Conservation (phyloP, 1,140 invertebrate species). For the Oncopodura yosiiana region DNA sequence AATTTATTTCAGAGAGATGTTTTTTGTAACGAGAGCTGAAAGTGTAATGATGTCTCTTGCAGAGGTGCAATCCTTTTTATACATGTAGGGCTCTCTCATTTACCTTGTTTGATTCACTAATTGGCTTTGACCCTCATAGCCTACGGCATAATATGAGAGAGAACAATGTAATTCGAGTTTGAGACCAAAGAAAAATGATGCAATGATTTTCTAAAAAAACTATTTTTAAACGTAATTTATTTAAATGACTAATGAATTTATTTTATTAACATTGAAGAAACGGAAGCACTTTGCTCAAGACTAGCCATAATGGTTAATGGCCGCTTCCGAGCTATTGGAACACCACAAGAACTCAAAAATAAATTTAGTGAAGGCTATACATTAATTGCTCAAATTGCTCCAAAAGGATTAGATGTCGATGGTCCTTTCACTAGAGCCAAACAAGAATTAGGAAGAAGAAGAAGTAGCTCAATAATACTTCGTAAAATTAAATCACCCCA, state of each 20-base stretch:
- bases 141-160: no score
- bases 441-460: conserved; percentile 29
- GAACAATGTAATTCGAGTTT: no score
- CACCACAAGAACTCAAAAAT: conserved; percentile 46
- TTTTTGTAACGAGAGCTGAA: no score
- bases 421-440: conserved; percentile 30
- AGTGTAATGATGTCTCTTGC: no score
- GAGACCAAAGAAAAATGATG: no score
- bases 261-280: conserved; percentile 41
- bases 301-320: conserved; percentile 50
- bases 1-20: no score
- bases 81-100: no score
- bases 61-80: no score
- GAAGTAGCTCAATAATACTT: conserved; percentile 28
- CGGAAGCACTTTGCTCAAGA: conserved; percentile 45
- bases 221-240: no score
- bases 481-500: conserved; percentile 24
- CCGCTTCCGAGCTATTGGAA: conserved; percentile 44
- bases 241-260: not conserved
- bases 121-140: no score
- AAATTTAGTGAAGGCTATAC: conserved; percentile 55
- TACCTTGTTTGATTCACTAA: no score
- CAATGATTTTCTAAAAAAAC: no score
- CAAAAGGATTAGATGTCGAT: conserved; percentile 17
- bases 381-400: conserved; percentile 33